Base-by-base conservation (phyloP, 2,113 vertebrate genomes). In the Columba janthina region DNA sequence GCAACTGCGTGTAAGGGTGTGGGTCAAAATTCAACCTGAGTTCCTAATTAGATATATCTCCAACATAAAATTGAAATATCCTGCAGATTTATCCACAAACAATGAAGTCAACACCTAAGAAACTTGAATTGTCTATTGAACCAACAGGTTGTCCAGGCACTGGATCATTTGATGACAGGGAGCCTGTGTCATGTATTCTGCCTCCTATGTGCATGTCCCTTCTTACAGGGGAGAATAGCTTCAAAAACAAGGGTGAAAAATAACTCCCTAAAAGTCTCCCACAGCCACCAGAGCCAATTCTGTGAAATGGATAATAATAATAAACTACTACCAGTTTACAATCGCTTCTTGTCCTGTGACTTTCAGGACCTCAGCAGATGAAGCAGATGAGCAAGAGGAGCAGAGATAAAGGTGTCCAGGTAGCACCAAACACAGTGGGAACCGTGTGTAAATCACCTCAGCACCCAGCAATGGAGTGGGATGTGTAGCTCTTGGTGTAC, bases 401-500 rank as follows among this genome's bases (percentile, higher is more conserved):
- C 51, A 32, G 17, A 36, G 28, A 12, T 40, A n/a, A 34, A 57
- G 64, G 46, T 66, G 75, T 34, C 31, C 18, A 42, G 38, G 64
- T 25, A 53, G 57, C 58, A 36, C 40, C 11, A 26, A 36, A n/a
- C 51, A 8, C 18, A 6, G 53, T 5, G 17, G 16, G 54, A 74
- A 4, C 18, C 21, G 26, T 0, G 0, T 38, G 40, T 36, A 13
- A 38, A 69, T 26, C 42, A 44, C 8, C 42, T 51, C 57, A 53
- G 56, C 50, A 32, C 11, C 57, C 38, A 36, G 51, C 0, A 0
- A 11, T 11, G 29, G n/a, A 10, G 25, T 36, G 44, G 51, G n/a
- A 12, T 13, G 10, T 50, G 8, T 28, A 66, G 32, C 10, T 85
- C n/a, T 25, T 50, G 31, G 4, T 36, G 5, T 15, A 26, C 5